Conservation (phyloP, 2,797 vertebrate genomes). For the Gallinago solitaria region DNA sequence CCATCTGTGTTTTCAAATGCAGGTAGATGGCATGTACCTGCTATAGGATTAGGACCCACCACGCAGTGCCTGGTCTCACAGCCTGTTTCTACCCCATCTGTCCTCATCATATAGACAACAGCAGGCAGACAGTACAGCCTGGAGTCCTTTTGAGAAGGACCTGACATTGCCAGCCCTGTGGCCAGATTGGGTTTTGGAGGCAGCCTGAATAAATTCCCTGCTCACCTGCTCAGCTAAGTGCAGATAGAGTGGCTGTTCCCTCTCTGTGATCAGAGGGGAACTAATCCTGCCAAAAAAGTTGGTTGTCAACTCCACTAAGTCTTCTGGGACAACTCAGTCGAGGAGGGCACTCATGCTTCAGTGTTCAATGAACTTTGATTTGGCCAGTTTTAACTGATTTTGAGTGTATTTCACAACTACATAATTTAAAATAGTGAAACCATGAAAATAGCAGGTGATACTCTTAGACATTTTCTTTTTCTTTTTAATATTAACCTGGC, state of each 20-base stretch:
- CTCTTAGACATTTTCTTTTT: neutral
- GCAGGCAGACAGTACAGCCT: constrained; percentile 13
- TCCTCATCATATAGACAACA: neutral
- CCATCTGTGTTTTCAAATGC: neutral
- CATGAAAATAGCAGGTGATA: neutral
- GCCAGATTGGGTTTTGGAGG: neutral
- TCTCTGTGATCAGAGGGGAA: constrained; percentile 2
- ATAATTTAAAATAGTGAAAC: neutral
- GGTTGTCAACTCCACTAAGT: constrained; percentile 12
- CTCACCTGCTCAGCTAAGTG: constrained; percentile 26
- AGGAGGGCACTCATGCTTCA: neutral
- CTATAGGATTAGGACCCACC: neutral
- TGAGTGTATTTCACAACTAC: neutral
- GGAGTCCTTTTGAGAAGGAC: neutral
- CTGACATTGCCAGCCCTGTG: neutral
- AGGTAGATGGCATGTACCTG: neutral
- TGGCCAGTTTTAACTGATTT: neutral
- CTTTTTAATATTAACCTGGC: neutral
- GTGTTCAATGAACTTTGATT: neutral
- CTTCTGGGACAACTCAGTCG: neutral
- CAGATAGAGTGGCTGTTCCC: neutral
- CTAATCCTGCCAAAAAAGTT: constrained; percentile 35
- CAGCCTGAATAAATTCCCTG: neutral
- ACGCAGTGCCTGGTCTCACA: neutral
- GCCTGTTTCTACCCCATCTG: neutral